These are phyloP conservation scores for Clamator glandarius DNA, from an alignment of 2,797 vertebrate genomes.

Conservation along the genomic window DNA sequence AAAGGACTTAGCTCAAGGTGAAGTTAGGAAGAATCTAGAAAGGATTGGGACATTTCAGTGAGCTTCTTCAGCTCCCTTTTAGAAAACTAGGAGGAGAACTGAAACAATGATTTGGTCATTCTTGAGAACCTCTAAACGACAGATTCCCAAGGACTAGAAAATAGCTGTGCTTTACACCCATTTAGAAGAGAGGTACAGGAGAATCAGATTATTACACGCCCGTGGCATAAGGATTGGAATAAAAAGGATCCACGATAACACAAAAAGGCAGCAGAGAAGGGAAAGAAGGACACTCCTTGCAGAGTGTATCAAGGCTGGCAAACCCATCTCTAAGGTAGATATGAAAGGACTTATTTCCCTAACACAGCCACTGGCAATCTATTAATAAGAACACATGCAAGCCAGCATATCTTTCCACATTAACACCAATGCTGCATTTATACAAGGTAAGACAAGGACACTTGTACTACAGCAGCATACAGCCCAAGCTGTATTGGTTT, in stretches of 20 bases:
- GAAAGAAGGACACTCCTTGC: background rate
- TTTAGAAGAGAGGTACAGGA: rapidly evolving
- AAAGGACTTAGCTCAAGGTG: background rate
- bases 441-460: background rate
- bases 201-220: background rate
- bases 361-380: background rate
- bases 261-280: background rate
- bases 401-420: background rate
- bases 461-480: rapidly evolving
- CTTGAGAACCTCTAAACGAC: background rate
- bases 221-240: background rate
- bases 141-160: background rate
- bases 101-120: background rate
- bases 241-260: background rate
- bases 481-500: background rate
- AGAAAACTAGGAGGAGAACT: slow-evolving; percentile 10
- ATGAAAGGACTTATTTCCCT: rapidly evolving
- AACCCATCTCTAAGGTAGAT: background rate
- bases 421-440: background rate
- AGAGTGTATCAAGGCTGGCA: background rate
- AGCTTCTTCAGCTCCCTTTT: background rate
- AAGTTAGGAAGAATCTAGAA: background rate
- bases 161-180: background rate
- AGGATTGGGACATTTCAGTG: background rate
- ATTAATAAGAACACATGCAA: rapidly evolving